Base-by-base conservation (phyloP, 1,140 invertebrate species). In the Camponotus pennsylvanicus region DNA sequence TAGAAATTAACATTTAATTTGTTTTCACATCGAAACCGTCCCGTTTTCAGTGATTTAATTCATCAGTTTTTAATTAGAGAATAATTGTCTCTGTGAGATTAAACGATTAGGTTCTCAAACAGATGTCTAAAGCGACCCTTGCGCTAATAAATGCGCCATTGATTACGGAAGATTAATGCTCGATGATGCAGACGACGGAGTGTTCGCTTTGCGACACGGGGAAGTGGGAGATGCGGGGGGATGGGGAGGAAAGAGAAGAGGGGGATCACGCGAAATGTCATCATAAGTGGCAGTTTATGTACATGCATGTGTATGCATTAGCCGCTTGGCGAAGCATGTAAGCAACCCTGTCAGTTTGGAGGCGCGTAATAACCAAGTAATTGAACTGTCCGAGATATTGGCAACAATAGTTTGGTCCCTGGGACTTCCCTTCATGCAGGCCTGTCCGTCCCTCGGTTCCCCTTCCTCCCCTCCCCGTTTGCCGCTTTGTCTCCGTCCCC, bases 361-460 rank as follows among this genome's bases (percentile, higher is more conserved):
- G 89, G 86, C 90, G 87, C 92, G 93, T 93, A 92, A 93, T 93
- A 94, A 93, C 89, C 88, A 92, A 85, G 87, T 93, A 93, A 94
- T 94, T 94, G 93, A 93, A 93, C 91, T 92, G 90, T 89, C 91
- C 86, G 90, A 92, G 87, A 90, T 94, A 93, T 92, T 91, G 88
- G 89, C 69, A 90, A 91, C 92, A 91, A 89, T 90, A 87, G 79
- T 78, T 85, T 75, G 75, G 61, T 82, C 84, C 49, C 78, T 49
- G 71, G 70, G 86, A 84, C 83, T 52, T 84, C 85, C 85, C 80
- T 80, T 80, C 66, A 55, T 70, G 34, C 77, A 64, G 40, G 40
- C 67, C 45, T 34, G 73, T 85, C 45, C 18, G 71, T 85, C 64
- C 59, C 77, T 87, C 52, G 40, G 59, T 86, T n/a, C 18, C 63